Base-by-base conservation (phyloP, 1,140 invertebrate genomes). In the Brachionus sp. region DNA sequence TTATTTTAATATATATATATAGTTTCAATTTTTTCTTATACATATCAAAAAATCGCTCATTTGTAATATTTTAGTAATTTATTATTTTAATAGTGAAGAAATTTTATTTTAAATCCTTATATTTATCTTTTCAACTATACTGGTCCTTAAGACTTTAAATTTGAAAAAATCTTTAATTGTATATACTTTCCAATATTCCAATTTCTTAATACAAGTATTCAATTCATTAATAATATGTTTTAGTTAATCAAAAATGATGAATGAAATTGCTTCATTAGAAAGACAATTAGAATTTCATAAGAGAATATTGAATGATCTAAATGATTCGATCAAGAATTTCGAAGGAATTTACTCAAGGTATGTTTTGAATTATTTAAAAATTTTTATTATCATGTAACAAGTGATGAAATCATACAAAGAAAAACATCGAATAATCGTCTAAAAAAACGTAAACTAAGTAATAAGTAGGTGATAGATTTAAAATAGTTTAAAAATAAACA, bases 291-390 rank as follows among this genome's bases (percentile, higher is more conserved):
- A 80, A 10, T 37, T 37, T 29, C 46, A 80, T 62, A 57, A 53
- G 42, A 35, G 42, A 39, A 50, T 12, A 29, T 35, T 80, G 6
- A 39, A 80, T 62, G 46, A 66, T 19, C 7, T 80, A 25, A 53
- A 80, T 53, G 77, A 80, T 16, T 80, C 77, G 6, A 80, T 80
- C 3, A 80, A 62, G 42, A 23, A 66, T 12, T 19, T 80, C 0
- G 57, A 66, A n/a, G 75, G 75, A 53, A 13, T 29, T 12, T 16
- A 12, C 5, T 37, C 12, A 33, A 42, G 23, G 70, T 46, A 75
- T 10, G 12, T 12, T 3, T 44, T 19, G 13, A 44, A 46, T 29
- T 19, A 13, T 13, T 23, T 3, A 12, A 16, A 42, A 42, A 16
- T 73, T 16, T 73, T 19, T 44, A 7, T 39, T 42, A 10, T 46